Percentiles rank a stretch among this genome's conserved stretches.
phyloP scores from a whole-genome alignment of 35 echinoderm and acorn worm genomes.

The Apostichopus parvimensis region DNA sequence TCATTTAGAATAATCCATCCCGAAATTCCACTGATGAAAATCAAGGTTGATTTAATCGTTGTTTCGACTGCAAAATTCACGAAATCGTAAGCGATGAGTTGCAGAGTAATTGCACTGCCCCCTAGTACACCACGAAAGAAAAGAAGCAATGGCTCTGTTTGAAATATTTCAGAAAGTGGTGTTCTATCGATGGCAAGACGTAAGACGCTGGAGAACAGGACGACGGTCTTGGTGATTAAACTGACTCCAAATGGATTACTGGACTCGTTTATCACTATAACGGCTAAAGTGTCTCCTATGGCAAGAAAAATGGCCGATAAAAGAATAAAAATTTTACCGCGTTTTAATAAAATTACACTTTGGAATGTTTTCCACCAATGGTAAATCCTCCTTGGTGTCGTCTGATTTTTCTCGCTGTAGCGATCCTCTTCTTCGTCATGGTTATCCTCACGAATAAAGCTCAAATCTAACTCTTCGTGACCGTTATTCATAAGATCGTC shows the following conservation, averaged over 20 bases:
- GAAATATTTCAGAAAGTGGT: neutral
- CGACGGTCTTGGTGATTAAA: neutral
- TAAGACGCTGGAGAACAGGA: neutral
- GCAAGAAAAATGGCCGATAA: conserved; percentile 25
- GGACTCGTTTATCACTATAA: conserved; percentile 5
- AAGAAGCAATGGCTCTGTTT: neutral
- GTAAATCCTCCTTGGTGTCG: neutral
- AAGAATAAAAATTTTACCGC: neutral
- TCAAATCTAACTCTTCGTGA: neutral
- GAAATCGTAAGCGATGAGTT: conserved; percentile 30
- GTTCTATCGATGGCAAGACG: neutral
- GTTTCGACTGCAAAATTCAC: conserved; percentile 28
- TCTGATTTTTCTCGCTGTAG: neutral
- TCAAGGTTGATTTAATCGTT: conserved; percentile 20
- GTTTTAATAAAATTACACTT: neutral
- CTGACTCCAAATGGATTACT: conserved; percentile 28
- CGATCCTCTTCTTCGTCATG: neutral
- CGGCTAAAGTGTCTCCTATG: neutral
- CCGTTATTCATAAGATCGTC: neutral
- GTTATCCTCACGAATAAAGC: neutral
- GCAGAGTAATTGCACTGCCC: conserved; percentile 18
- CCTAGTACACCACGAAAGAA: neutral
- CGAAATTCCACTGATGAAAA: conserved; percentile 22
- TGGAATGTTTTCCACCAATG: neutral
- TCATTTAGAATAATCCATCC: conserved; percentile 29